Percentiles rank a stretch among this genome's conserved stretches.
phyloP scores from a whole-genome alignment of 2,113 vertebrate species.

The Actenoides lindsayi region DNA sequence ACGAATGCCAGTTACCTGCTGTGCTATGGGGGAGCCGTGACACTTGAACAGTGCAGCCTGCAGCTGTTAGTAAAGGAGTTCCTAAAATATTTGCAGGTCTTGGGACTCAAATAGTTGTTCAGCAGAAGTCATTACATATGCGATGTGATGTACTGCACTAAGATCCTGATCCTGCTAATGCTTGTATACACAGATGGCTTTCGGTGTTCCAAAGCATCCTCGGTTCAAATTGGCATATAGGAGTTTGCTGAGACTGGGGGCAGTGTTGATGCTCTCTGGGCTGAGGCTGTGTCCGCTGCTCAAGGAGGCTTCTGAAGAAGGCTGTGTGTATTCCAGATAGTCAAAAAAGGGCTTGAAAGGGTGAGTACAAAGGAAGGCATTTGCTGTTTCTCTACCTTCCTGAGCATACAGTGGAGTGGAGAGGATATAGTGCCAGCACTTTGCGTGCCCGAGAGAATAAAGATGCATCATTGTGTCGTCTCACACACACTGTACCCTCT shows the following conservation, averaged over 20 bases:
- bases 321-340: fast-evolving
- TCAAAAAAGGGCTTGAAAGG: background rate
- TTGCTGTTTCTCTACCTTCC: background rate
- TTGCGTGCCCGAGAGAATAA: background rate
- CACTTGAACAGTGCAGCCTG: background rate
- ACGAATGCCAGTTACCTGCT: background rate
- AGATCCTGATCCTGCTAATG: background rate
- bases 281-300: fast-evolving
- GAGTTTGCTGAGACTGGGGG: background rate
- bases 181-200: background rate
- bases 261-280: fast-evolving
- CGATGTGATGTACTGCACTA: no score
- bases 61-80: background rate
- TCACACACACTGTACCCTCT: background rate
- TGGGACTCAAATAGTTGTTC: background rate
- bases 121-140: background rate
- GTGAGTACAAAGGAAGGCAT: fast-evolving
- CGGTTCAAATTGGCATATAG: fast-evolving
- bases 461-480: background rate
- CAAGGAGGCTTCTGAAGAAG: background rate
- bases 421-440: background rate
- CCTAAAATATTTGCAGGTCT: background rate
- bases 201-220: background rate
- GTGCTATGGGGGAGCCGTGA: background rate
- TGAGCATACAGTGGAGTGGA: background rate